phyloP scores from a whole-genome alignment of 1,140 invertebrate species.

The Bombus waltoni region DNA sequence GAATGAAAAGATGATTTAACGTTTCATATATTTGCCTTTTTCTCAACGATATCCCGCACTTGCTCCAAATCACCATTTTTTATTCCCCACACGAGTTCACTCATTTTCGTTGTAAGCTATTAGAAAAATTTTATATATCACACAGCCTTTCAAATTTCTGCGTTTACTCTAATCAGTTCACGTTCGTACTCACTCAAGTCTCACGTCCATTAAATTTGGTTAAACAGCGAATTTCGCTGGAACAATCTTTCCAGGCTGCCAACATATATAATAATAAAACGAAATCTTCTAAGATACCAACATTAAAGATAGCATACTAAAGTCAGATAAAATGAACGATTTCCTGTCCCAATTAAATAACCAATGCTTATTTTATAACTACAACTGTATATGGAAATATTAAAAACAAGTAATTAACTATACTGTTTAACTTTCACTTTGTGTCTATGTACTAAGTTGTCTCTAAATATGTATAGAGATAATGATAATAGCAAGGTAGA shows the following conservation, averaged over 20 bases:
- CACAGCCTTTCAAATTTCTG: background rate
- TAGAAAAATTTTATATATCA: background rate
- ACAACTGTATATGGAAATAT: background rate
- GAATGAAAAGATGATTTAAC: conserved; percentile 19
- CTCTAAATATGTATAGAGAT: background rate
- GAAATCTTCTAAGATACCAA: conserved; percentile 13
- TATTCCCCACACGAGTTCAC: conserved; percentile 94
- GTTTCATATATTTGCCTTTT: conserved; percentile 85
- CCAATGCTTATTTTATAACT: background rate
- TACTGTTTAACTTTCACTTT: background rate
- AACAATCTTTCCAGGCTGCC: conserved; percentile 26
- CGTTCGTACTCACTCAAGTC: conserved; percentile 4
- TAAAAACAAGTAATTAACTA: background rate
- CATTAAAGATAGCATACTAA: background rate
- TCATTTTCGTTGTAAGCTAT: conserved; percentile 82
- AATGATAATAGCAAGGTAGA: background rate
- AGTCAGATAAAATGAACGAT: background rate
- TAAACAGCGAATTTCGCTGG: conserved; percentile 42
- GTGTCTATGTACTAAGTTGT: background rate
- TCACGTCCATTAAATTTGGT: conserved; percentile 50
- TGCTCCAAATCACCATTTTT: conserved; percentile 97
- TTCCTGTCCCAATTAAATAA: background rate
- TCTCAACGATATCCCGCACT: conserved; percentile 93
- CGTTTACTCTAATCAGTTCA: conserved; percentile 37
- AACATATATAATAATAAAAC: conserved; percentile 28